Percentiles rank a stretch among this genome's conserved stretches.
These are phyloP conservation scores for Cepaea hortensis DNA, from an alignment of 2,888 invertebrate genomes.

Conservation along the genomic window DNA sequence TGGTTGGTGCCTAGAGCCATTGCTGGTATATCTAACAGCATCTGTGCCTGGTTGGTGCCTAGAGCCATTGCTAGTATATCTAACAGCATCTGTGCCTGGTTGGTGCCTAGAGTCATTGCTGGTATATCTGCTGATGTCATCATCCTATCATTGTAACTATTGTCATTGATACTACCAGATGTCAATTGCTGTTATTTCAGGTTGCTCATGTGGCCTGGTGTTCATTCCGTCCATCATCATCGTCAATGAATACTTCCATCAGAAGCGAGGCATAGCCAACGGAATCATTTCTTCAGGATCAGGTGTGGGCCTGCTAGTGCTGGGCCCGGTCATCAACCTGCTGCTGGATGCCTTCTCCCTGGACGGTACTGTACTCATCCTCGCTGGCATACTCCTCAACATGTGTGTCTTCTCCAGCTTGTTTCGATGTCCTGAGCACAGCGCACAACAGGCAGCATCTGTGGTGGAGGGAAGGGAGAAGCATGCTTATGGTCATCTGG, in stretches of 20 bases:
- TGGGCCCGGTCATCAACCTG: constrained; percentile 45
- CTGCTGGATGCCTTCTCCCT: constrained; percentile 46
- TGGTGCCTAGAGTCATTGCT: too few species aligned
- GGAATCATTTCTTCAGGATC: constrained; percentile 51
- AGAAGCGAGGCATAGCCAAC: constrained; percentile 49
- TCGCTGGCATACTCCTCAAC: constrained; percentile 47
- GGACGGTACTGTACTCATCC: constrained; percentile 43
- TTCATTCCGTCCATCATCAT: constrained; percentile 51
- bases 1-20: too few species aligned
- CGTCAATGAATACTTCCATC: constrained; percentile 50
- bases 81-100: too few species aligned
- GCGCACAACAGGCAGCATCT: background rate
- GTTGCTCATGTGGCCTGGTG: constrained; percentile 46
- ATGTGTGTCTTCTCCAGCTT: constrained; percentile 49
- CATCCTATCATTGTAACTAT: too few species aligned
- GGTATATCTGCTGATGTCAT: too few species aligned
- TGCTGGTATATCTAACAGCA: too few species aligned
- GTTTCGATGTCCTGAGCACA: constrained; percentile 24
- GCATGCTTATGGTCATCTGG: background rate
- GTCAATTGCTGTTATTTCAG: background rate
- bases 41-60: too few species aligned
- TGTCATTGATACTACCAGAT: too few species aligned
- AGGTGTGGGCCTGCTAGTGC: constrained; percentile 49
- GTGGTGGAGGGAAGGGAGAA: background rate
- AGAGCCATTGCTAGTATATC: too few species aligned